phyloP scores from a whole-genome alignment of 2,888 invertebrate genomes.

The Tanytarsus gracilentus region DNA sequence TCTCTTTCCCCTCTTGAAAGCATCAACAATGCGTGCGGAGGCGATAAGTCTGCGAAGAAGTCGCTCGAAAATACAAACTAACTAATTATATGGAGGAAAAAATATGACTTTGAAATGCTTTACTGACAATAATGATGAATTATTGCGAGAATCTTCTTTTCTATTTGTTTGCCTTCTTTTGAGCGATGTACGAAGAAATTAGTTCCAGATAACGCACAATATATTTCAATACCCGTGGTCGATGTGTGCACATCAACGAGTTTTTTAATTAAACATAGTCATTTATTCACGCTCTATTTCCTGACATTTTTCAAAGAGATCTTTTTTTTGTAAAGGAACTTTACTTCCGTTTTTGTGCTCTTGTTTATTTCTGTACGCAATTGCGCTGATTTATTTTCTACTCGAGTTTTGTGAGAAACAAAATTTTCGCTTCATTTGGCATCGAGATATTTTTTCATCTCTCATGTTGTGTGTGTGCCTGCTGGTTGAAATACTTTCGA shows the following conservation, averaged over 20 bases:
- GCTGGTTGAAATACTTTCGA: neutral
- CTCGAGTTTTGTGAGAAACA: neutral
- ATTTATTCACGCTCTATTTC: too few relatives aligned
- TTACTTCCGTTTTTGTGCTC: neutral
- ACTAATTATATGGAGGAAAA: conserved; percentile 24
- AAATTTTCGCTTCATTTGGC: conserved; percentile 8
- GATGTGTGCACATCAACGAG: neutral
- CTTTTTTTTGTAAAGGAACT: neutral
- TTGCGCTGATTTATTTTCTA: conserved; percentile 9
- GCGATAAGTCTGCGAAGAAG: conserved; percentile 6
- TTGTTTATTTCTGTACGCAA: too few relatives aligned
- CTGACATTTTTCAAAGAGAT: too few relatives aligned
- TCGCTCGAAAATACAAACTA: neutral
- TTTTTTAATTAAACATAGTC: neutral
- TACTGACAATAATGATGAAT: conserved; percentile 22
- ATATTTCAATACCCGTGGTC: neutral
- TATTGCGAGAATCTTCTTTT: neutral
- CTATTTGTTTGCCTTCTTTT: neutral
- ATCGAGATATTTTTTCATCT: neutral
- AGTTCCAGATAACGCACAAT: conserved; percentile 22
- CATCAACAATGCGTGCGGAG: conserved; percentile 1
- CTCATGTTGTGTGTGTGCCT: neutral
- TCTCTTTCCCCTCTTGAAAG: neutral
- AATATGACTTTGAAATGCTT: conserved; percentile 10
- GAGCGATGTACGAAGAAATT: neutral